Evolutionary conservation across 2,888 invertebrate genomes (phyloP).

Genomic region (Torymus auratus): DNA sequence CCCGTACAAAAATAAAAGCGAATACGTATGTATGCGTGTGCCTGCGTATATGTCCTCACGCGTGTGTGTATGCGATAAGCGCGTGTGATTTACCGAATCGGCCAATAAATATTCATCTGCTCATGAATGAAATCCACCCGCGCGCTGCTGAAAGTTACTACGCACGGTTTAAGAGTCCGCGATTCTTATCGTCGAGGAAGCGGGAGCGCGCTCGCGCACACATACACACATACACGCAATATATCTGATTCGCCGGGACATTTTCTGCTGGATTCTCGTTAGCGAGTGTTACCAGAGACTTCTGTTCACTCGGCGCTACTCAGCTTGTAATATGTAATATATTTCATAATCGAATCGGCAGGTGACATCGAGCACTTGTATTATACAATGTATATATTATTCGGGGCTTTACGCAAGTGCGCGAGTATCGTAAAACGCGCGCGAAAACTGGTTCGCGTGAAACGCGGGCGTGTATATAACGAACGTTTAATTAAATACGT

Average conservation of each 20-base stretch:
- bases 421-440: conserved; percentile 19
- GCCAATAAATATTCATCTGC: conserved; percentile 60
- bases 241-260: too few relatives aligned
- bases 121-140: conserved; percentile 57
- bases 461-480: conserved; percentile 13
- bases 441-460: not conserved
- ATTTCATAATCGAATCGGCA: too few relatives aligned
- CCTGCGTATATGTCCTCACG: not conserved
- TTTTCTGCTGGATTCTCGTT: too few relatives aligned
- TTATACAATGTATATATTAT: too few relatives aligned
- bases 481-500: conserved; percentile 52
- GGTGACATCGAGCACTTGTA: too few relatives aligned
- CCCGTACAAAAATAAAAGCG: not conserved
- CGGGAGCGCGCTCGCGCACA: not conserved
- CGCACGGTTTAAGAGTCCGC: conserved; percentile 34
- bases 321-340: too few relatives aligned
- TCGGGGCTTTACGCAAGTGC: too few relatives aligned
- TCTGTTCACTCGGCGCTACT: too few relatives aligned
- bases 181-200: conserved; percentile 38
- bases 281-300: too few relatives aligned
- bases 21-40: not conserved
- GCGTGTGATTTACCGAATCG: conserved; percentile 54
- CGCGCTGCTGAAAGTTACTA: conserved; percentile 11
- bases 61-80: not conserved
- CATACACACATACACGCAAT: not conserved